Evolutionary conservation across 2,797 vertebrate genomes (phyloP), one percentile per base, ranked within the genome.

Genomic region (Coranthus polyacanthus): DNA sequence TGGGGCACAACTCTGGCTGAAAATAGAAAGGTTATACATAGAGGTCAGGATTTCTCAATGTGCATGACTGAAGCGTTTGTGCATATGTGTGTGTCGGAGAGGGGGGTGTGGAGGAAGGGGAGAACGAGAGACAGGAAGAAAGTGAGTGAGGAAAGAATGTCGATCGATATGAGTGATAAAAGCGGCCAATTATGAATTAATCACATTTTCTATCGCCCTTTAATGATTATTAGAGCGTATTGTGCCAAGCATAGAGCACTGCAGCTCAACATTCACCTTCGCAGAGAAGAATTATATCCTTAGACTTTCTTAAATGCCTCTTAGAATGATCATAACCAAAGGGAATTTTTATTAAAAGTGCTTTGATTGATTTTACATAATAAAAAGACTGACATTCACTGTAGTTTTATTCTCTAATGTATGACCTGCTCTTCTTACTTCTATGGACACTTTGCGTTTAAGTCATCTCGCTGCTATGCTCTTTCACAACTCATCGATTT

Each of bases 1-100:
- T 68, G 64, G 73, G 71, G 83, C 79, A 78, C 73, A 82, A 77
- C 78, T 80, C 18, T 0, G 22, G 46, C 74, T 73, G 68, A 79
- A 88, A 89, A 90, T 90, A 91, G 87, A 75, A 80, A 78, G 74
- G 82, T 86, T 86, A 72, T 76, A 86, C 85, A 86, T 68, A 86
- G 78, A 78, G 79, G 77, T 89, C 85, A 84, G 45, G 56, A 61
- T 81, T 83, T 82, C 61, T 85, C 77, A 78, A 43, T 51, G 45
- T 67, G 67, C 46, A 78, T 78, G 60, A 68, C 76, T 72, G 81
- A 79, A 60, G 73, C 64, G 51, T 87, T 53, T 79, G 63, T 83
- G 49, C 17, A 4, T 39, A 11, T 37, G 12, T 12, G 1, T 37
- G 8, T 24, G 16, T 45, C 17, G 44, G 43, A 54, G 39, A n/a